phyloP scores from a whole-genome alignment of 1,140 invertebrate genomes.

The Lamellibrachia luymesi region DNA sequence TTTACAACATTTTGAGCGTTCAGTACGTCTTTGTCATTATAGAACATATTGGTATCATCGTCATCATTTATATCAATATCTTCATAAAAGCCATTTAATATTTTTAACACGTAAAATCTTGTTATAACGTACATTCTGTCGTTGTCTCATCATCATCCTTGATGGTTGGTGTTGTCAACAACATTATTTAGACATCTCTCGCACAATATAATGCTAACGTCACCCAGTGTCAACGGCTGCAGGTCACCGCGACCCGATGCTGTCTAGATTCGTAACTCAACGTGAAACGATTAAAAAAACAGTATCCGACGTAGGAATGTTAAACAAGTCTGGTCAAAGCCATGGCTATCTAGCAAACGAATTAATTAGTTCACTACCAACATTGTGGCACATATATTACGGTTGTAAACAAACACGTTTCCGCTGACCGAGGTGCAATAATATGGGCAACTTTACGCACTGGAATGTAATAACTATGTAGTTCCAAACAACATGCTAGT shows the following conservation, averaged over 20 bases:
- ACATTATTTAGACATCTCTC: too few species aligned
- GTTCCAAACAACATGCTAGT: background rate
- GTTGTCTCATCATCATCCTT: too few species aligned
- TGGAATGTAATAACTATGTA: background rate
- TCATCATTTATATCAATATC: too few species aligned
- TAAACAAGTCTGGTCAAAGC: background rate
- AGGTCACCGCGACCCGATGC: background rate
- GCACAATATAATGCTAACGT: too few species aligned
- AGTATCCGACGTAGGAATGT: background rate
- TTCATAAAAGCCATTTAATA: too few species aligned
- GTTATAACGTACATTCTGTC: too few species aligned
- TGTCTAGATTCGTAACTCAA: background rate
- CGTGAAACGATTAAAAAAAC: background rate
- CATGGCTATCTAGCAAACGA: background rate
- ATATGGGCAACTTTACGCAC: background rate
- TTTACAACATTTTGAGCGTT: too few species aligned
- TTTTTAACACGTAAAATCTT: too few species aligned
- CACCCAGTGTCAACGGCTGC: too few species aligned
- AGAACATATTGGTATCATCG: too few species aligned
- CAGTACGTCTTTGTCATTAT: too few species aligned
- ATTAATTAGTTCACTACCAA: background rate
- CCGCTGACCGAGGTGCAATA: background rate
- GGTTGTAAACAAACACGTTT: background rate
- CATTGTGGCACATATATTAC: background rate
- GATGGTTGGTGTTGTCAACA: too few species aligned